Evolutionary conservation across 2,797 vertebrate species (phyloP).

Genomic region (Delichon dasypus): DNA sequence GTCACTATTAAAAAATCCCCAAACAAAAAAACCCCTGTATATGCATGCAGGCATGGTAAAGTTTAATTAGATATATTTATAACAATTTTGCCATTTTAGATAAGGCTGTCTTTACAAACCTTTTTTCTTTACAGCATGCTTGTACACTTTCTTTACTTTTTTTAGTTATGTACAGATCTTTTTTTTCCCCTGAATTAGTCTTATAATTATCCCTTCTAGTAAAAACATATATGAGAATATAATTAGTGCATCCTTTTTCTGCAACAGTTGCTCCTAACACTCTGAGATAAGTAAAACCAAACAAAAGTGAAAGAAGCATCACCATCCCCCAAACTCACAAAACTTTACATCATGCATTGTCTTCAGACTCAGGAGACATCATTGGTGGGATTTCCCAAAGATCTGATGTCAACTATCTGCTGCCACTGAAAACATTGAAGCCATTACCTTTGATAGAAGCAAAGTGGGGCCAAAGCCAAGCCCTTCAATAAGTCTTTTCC

Average conservation of each 20-base stretch:
- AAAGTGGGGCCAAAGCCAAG: neutral
- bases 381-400: neutral
- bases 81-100: neutral
- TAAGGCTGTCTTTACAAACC: neutral
- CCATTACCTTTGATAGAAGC: neutral
- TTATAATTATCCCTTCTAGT: neutral
- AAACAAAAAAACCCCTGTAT: neutral
- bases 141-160: neutral
- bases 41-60: neutral
- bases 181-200: neutral
- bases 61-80: neutral
- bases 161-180: neutral
- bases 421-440: neutral
- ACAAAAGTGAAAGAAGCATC: neutral
- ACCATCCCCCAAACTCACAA: neutral
- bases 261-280: neutral
- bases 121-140: neutral
- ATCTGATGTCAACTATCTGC: neutral
- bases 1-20: neutral
- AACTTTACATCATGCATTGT: fast-evolving
- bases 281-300: neutral
- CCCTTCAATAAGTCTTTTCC: neutral
- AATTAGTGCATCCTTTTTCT: neutral
- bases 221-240: neutral
- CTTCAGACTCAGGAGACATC: neutral